Evolutionary conservation across 2,888 invertebrate species (phyloP).

Genomic region (Megalurothrips usitatus): DNA sequence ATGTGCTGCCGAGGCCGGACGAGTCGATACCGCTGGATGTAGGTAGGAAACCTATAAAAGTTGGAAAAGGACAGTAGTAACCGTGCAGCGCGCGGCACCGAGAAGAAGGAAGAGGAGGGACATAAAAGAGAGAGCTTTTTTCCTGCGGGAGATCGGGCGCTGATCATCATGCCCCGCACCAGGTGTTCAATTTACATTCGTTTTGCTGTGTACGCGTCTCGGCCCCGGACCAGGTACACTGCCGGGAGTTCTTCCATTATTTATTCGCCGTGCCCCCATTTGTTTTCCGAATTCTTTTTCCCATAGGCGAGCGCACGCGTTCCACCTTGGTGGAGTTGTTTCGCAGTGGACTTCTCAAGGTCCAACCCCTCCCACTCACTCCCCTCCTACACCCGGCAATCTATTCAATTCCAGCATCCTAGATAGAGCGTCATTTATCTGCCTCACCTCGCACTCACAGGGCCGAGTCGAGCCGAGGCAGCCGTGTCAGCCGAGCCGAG

Average conservation of each 20-base stretch:
- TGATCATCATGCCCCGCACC: neutral
- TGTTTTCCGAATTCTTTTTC: no score
- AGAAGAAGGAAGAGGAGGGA: neutral
- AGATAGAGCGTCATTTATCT: slow-evolving; percentile 17
- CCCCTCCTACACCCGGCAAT: neutral
- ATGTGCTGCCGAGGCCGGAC: neutral
- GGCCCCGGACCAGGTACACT: no score
- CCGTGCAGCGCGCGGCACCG: neutral
- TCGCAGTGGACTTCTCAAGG: neutral
- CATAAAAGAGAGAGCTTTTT: neutral
- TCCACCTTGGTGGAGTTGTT: no score
- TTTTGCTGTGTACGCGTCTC: no score
- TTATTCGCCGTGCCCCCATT: no score
- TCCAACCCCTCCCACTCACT: neutral
- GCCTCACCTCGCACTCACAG: slow-evolving; percentile 17
- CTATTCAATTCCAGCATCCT: slow-evolving; percentile 19
- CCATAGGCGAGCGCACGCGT: no score
- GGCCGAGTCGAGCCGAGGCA: neutral
- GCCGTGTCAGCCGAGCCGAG: no score
- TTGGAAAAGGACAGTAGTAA: neutral
- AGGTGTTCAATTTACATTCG: neutral
- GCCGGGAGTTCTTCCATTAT: no score
- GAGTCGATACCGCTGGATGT: neutral
- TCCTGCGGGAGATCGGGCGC: neutral
- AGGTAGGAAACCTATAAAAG: neutral